Percentiles rank a stretch among this genome's conserved stretches.
Conservation (phyloP, 64 coral and sea anemone species). For the Dendrophyllia cribrosa region DNA sequence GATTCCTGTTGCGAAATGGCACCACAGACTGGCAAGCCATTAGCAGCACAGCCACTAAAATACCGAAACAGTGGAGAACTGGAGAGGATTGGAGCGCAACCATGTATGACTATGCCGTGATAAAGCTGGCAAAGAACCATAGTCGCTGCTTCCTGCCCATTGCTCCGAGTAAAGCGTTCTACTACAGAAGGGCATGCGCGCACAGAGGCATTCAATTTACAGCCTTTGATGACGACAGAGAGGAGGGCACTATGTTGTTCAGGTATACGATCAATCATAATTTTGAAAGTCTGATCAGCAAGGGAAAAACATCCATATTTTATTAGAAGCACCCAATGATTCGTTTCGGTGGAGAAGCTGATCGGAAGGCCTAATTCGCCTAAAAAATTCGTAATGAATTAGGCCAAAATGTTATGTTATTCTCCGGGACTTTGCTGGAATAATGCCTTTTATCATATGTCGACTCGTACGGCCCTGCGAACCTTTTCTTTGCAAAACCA, state of each 20-base stretch:
- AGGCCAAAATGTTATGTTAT: too few species aligned
- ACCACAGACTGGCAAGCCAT: slow-evolving; percentile 73
- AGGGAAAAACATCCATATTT: too few species aligned
- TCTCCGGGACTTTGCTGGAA: too few species aligned
- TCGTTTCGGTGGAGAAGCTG: too few species aligned
- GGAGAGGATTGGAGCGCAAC: slow-evolving; percentile 76
- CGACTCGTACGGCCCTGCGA: too few species aligned
- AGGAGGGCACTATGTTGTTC: slow-evolving; percentile 83
- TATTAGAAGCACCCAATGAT: too few species aligned
- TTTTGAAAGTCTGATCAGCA: too few species aligned
- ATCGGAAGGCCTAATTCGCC: too few species aligned
- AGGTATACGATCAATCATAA: slow-evolving; percentile 47
- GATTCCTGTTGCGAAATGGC: slow-evolving; percentile 66
- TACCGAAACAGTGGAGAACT: slow-evolving; percentile 80
- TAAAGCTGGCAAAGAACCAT: slow-evolving; percentile 73
- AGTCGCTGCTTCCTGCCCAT: slow-evolving; percentile 70
- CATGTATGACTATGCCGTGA: slow-evolving; percentile 84
- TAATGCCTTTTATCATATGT: too few species aligned
- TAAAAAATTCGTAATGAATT: too few species aligned
- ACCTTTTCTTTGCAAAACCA: too few species aligned
- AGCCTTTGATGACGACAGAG: slow-evolving; percentile 96
- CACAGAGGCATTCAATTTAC: slow-evolving; percentile 89
- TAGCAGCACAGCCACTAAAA: slow-evolving; percentile 11
- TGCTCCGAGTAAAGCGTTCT: slow-evolving; percentile 65
- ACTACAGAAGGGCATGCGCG: slow-evolving; percentile 17